A percentile compares a stretch with the other conserved stretches of the same genome.
Evolutionary conservation across 1,140 invertebrate genomes (phyloP).

Genomic region (Nephila pilipes): DNA sequence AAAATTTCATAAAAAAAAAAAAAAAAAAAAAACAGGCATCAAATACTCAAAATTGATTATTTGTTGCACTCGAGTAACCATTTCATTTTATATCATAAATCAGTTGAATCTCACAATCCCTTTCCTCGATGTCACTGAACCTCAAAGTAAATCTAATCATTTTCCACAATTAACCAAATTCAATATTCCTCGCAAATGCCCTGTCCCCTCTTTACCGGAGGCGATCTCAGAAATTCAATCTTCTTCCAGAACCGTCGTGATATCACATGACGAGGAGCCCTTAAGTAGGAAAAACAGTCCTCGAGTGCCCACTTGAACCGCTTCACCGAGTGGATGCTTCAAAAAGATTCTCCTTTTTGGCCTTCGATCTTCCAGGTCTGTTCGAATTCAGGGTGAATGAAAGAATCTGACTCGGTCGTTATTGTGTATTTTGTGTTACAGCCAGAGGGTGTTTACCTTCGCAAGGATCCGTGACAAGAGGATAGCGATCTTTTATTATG

Average conservation of each 20-base stretch:
- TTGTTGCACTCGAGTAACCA: no score
- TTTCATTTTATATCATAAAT: no score
- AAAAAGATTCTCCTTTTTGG: neutral
- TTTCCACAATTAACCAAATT: slow-evolving; percentile 18
- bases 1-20: no score
- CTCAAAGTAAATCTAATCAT: neutral
- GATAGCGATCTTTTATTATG: neutral
- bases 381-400: neutral
- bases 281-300: slow-evolving; percentile 46
- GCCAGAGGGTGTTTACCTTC: neutral
- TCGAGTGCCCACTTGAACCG: slow-evolving; percentile 32
- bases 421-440: neutral
- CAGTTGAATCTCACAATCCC: neutral
- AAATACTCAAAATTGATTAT: no score
- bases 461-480: neutral
- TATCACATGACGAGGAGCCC: neutral
- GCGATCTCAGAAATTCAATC: slow-evolving; percentile 44
- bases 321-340: neutral
- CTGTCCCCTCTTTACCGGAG: neutral
- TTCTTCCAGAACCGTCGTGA: neutral
- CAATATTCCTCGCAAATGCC: neutral
- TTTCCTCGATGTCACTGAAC: neutral
- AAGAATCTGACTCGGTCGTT: neutral
- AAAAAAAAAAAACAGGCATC: no score
- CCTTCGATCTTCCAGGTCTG: neutral